Conservation (phyloP, 2,797 vertebrate species). For the Ambastaia sidthimunki region DNA sequence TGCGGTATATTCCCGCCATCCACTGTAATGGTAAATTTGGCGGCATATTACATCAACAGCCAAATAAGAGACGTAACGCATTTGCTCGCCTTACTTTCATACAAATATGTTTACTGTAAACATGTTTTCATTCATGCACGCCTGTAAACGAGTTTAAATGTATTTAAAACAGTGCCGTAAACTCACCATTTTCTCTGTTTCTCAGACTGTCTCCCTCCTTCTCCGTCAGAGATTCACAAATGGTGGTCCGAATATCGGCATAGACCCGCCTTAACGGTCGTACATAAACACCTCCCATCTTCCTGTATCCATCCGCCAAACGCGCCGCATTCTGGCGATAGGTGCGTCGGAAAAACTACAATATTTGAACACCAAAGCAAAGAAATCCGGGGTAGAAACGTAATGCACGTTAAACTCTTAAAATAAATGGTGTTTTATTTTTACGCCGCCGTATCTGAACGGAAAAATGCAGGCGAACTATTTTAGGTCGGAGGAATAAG, state of each 20-base stretch:
- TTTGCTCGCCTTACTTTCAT: not conserved
- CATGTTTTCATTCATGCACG: not conserved
- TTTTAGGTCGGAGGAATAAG: constrained; percentile 75
- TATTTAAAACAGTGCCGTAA: not conserved
- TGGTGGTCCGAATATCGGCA: constrained; percentile 76
- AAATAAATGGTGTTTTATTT: not conserved
- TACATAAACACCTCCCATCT: constrained; percentile 85
- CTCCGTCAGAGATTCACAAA: constrained; percentile 48
- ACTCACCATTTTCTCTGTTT: constrained; percentile 64
- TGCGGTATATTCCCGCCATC: not conserved
- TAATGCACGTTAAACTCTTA: not conserved
- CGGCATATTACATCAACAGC: constrained; percentile 13
- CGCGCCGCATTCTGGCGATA: constrained; percentile 48
- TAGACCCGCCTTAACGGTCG: constrained; percentile 74
- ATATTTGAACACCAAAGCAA: constrained; percentile 36
- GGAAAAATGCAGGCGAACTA: constrained; percentile 65
- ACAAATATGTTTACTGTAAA: not conserved
- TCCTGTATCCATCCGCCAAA: constrained; percentile 77
- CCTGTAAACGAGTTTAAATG: not conserved
- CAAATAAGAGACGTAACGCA: not conserved
- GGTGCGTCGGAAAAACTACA: not conserved
- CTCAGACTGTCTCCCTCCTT: constrained; percentile 30
- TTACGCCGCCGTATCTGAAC: not conserved
- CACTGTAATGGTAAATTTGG: constrained; percentile 24
- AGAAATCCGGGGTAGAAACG: not conserved